Conservation (phyloP, 2,113 vertebrate genomes). For the Brienomyrus longianalis region DNA sequence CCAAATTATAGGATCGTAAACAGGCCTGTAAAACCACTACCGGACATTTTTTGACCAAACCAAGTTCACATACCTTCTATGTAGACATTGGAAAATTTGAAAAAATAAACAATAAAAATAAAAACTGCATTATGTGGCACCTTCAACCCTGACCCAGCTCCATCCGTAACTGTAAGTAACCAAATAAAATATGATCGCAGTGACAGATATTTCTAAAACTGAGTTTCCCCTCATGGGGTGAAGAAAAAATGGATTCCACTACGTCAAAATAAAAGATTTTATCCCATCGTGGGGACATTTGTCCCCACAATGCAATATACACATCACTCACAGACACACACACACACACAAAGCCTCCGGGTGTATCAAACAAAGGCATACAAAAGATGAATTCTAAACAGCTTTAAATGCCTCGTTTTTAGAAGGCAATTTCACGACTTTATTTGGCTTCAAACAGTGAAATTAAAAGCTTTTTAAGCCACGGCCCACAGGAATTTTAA, state of each 20-base stretch:
- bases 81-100: not conserved
- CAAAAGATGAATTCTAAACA: conserved; percentile 1
- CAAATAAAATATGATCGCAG: not conserved
- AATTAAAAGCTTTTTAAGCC: conserved; percentile 46
- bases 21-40: not conserved
- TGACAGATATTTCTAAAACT: not conserved
- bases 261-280: not conserved
- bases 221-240: not conserved
- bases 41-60: not conserved
- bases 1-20: not conserved
- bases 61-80: not conserved
- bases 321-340: not conserved
- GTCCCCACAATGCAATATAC: not conserved
- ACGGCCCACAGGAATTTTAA: conserved; percentile 56
- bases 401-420: not conserved
- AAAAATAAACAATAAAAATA: not conserved
- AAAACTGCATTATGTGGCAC: not conserved
- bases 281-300: not conserved
- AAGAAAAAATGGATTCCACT: not conserved
- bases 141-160: not conserved
- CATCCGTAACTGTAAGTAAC: not conserved
- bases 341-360: conserved; percentile 20
- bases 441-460: not conserved
- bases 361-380: not conserved
- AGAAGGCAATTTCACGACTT: not conserved